Conservation (phyloP, 1,140 invertebrate genomes). For the Proctacanthus coquilletti region DNA sequence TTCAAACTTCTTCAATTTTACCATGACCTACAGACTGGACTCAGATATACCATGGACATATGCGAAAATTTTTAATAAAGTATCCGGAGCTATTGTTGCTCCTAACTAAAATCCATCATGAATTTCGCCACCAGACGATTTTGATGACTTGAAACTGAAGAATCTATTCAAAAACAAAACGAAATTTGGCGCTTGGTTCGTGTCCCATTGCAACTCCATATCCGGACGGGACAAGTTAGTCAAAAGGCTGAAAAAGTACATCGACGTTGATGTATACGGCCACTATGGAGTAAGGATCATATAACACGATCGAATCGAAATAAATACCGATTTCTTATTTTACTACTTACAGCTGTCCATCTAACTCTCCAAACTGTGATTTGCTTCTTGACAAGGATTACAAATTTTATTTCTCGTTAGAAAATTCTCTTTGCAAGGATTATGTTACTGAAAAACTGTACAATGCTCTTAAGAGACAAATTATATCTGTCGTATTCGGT, state of each 20-base stretch:
- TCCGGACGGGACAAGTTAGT: constrained; percentile 38
- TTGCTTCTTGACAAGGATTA: constrained; percentile 34
- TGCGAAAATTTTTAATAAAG: constrained; percentile 26
- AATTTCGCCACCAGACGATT: constrained; percentile 8
- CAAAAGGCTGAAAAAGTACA: constrained; percentile 34
- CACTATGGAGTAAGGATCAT: constrained; percentile 38
- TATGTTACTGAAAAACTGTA: constrained; percentile 46
- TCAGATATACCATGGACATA: constrained; percentile 48
- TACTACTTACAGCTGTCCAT: constrained; percentile 21
- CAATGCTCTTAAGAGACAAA: constrained; percentile 18
- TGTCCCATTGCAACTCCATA: constrained; percentile 40
- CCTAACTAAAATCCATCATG: constrained; percentile 12
- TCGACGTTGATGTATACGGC: constrained; percentile 50
- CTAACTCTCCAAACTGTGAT: constrained; percentile 25
- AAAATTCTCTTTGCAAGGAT: constrained; percentile 39
- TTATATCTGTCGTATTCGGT: constrained; percentile 42
- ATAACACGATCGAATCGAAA: no score
- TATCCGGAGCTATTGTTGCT: constrained; percentile 15
- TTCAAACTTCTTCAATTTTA: constrained; percentile 36
- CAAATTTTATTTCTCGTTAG: constrained; percentile 46
- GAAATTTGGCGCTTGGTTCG: constrained; percentile 40
- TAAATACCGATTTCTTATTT: background rate
- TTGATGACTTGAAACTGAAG: constrained; percentile 11
- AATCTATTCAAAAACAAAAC: constrained; percentile 27
- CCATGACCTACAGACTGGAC: constrained; percentile 42